Conservation (phyloP, 1,140 invertebrate species). For the Chrysoperla carnea region DNA sequence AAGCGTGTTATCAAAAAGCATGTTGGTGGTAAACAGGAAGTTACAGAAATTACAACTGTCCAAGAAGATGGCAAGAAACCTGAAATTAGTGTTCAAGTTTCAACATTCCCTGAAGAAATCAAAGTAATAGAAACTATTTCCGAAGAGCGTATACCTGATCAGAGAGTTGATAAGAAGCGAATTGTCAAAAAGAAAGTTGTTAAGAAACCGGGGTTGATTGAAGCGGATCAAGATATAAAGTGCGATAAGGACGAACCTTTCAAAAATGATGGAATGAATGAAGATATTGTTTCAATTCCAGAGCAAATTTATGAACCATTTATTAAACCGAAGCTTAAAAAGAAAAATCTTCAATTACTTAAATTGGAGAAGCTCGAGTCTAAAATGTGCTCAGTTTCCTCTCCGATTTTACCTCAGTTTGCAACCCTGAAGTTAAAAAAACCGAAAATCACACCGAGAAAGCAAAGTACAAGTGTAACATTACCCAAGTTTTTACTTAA, state of each 20-base stretch:
- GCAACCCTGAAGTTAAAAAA: slow-evolving; percentile 35
- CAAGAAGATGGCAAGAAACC: slow-evolving; percentile 9
- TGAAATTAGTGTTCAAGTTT: neutral
- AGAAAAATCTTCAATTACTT: slow-evolving; percentile 18
- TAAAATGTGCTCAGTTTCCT: slow-evolving; percentile 12
- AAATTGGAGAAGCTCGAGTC: slow-evolving; percentile 14
- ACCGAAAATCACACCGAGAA: slow-evolving; percentile 24
- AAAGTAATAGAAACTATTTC: slow-evolving; percentile 8
- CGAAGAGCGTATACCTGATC: slow-evolving; percentile 13
- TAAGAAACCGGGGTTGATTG: slow-evolving; percentile 5
- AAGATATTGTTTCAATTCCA: too few relatives aligned
- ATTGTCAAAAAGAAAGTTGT: slow-evolving; percentile 13
- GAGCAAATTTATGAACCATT: slow-evolving; percentile 21
- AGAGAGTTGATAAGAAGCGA: slow-evolving; percentile 14
- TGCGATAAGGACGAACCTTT: slow-evolving; percentile 14
- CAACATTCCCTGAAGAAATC: slow-evolving; percentile 9
- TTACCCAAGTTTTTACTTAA: slow-evolving; percentile 45
- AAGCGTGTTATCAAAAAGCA: slow-evolving; percentile 20
- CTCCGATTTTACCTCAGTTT: slow-evolving; percentile 3
- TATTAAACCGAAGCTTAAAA: slow-evolving; percentile 10
- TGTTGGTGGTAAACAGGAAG: slow-evolving; percentile 16
- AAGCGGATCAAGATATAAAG: neutral
- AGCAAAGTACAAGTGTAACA: slow-evolving; percentile 23
- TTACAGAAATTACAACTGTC: slow-evolving; percentile 16
- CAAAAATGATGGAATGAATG: too few relatives aligned